A percentile compares a stretch with the other conserved stretches of the same genome.
Conservation (phyloP, 1,140 invertebrate species). For the Venustaconcha ellipsiformis region DNA sequence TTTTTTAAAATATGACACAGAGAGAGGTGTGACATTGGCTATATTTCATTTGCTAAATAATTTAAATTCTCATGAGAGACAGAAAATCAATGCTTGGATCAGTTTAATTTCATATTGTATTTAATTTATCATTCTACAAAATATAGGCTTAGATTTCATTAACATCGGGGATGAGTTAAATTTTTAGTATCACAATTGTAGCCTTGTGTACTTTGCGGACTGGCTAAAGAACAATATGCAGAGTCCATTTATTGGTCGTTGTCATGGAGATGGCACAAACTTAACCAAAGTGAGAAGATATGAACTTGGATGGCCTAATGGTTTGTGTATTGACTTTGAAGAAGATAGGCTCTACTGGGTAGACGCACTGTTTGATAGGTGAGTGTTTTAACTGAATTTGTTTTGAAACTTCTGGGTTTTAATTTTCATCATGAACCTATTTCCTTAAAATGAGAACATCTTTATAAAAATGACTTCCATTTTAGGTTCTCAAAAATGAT, state of each 20-base stretch:
- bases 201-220: conserved; percentile 93
- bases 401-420: no score
- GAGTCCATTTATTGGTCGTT: conserved; percentile 94
- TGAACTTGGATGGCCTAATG: conserved; percentile 78
- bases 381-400: neutral
- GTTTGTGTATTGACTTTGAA: conserved; percentile 80
- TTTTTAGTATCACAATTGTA: conserved; percentile 24
- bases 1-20: neutral
- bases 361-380: conserved; percentile 81
- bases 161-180: neutral
- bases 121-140: neutral
- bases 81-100: neutral
- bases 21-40: neutral
- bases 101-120: neutral
- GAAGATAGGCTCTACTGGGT: conserved; percentile 92
- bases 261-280: conserved; percentile 86
- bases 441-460: no score
- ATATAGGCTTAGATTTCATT: neutral
- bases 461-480: no score
- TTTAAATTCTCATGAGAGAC: neutral
- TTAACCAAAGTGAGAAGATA: conserved; percentile 83
- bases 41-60: neutral
- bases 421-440: no score
- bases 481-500: no score
- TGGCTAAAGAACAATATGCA: conserved; percentile 88